A percentile compares a stretch with the other conserved stretches of the same genome.
These are phyloP conservation scores for Panthera tigris DNA, from an alignment of 2,113 vertebrate species.

Conservation along the genomic window DNA sequence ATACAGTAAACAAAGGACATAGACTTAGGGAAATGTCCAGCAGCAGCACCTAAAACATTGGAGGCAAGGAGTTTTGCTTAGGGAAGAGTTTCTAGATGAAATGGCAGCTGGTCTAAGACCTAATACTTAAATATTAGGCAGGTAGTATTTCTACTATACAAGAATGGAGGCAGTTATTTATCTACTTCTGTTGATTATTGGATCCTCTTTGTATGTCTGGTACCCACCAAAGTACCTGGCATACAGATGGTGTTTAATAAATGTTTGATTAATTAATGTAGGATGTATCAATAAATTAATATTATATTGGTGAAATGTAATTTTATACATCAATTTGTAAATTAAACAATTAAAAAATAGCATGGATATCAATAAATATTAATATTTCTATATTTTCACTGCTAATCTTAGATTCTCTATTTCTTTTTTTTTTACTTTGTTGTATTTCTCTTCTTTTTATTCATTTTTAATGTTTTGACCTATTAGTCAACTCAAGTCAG, in stretches of 20 bases:
- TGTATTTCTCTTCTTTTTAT: not conserved
- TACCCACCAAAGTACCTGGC: not conserved
- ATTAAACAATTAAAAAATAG: not conserved
- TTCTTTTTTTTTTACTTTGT: not conserved
- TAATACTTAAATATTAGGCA: not conserved
- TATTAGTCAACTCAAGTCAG: not conserved
- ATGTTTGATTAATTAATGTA: not conserved
- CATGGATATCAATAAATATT: not conserved
- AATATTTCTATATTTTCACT: not conserved
- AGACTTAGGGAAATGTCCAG: not conserved
- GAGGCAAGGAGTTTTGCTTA: not conserved
- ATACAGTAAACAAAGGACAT: not conserved
- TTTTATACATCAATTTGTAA: not conserved
- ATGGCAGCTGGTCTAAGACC: not conserved
- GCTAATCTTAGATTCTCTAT: not conserved
- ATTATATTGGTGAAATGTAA: not conserved
- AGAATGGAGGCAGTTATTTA: not conserved
- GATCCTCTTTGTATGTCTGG: not conserved
- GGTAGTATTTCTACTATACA: not conserved
- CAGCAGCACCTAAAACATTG: not conserved
- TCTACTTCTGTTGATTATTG: not conserved
- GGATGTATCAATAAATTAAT: not conserved
- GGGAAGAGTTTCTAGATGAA: not conserved
- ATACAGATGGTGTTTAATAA: not conserved
- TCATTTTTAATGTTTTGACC: not conserved